Evolutionary conservation across 1,140 invertebrate species (phyloP), one percentile per base, ranked within the genome.

Genomic region (Tetranychus urticae): DNA sequence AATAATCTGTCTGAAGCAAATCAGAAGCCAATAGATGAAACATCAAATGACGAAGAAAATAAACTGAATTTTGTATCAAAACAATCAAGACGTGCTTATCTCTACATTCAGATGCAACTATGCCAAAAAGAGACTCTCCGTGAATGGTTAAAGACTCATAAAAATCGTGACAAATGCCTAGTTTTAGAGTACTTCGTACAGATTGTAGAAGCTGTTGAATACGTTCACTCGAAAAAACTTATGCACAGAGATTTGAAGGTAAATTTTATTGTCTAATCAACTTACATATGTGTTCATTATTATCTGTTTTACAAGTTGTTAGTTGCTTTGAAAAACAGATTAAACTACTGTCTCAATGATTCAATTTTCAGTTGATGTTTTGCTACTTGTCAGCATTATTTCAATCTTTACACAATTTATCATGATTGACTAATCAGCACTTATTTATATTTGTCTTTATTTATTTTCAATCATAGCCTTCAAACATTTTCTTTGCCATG

Each of bases 101-200:
- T 97, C 1, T 96, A 91, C 68, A 96, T 97, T 69, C 90, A 97
- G 73, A 97, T 97, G 91, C 89, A 97, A 72, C 70, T 97, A 52
- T 97, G 92, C 70, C 79, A 80, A 56, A 82, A 83, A 66, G 81
- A 90, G 61, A 93, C 85, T 65, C 74, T 97, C 7, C 81, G 84
- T 67, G 89, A 94, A 64, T 97, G 92, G 92, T 71, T 97, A 3
- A 70, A 71, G 48, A 71, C 68, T 6, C 58, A 58, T 48, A 47
- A 12, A 37, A 13, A 61, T 2, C 46, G 71, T 8, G 68, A 81
- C 68, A 66, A 71, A 46, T 65, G 60, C 2, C 68, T 77, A 67
- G 76, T 85, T 33, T 74, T 86, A 35, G 77, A 79, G 58, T 83
- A 94, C 61, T 97, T 97, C 75, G 78, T 82, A 67, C 89, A 97